Evolutionary conservation across 2,113 vertebrate genomes (phyloP), one percentile per base, ranked within the genome.

Genomic region (Mastomys coucha): DNA sequence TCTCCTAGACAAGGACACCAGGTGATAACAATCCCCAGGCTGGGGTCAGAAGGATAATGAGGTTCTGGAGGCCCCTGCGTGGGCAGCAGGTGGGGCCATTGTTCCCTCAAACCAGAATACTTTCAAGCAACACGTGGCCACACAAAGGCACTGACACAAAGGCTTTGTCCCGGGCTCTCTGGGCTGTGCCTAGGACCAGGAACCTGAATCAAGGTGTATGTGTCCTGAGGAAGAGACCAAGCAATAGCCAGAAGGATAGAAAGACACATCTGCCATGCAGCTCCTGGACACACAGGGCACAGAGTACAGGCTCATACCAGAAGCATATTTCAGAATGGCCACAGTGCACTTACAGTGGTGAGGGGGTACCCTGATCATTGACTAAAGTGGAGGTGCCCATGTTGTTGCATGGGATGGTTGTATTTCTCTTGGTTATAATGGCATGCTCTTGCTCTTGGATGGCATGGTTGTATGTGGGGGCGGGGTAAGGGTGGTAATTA

Each of bases 301-400:
- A 63, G 77, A 51, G 4, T 28, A 12, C 65, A 75, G 53, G 20
- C 5, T 5, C 42, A 75, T 7, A 26, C 7, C 33, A 20, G 10
- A 56, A n/a, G 24, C 9, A 1, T 24, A 36, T n/a, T 56, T 75
- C n/a, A 72, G n/a, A 72, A 14, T n/a, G 65, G 22, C 17, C 65
- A 31, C 33, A 24, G 24, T 5, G 14, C 39, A 26, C 1, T 24
- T 5, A 7, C 11, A 6, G 42, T 17, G 33, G 39, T 5, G 17
- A 7, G 1, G 31, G 6, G 16, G 4, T 24, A 5, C 31, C 33
- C 12, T 10, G 22, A 36, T 69, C 24, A 14, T 3, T 2, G 20
- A 5, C 36, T 69, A 58, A 49, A 17, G 31, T 11, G 12, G 19
- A 2, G 19, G n/a, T 28, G 45, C 14, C 33, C 5, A 22, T 19